Conservation (phyloP, 2,888 invertebrate genomes). For the Heterodera filipjevi region DNA sequence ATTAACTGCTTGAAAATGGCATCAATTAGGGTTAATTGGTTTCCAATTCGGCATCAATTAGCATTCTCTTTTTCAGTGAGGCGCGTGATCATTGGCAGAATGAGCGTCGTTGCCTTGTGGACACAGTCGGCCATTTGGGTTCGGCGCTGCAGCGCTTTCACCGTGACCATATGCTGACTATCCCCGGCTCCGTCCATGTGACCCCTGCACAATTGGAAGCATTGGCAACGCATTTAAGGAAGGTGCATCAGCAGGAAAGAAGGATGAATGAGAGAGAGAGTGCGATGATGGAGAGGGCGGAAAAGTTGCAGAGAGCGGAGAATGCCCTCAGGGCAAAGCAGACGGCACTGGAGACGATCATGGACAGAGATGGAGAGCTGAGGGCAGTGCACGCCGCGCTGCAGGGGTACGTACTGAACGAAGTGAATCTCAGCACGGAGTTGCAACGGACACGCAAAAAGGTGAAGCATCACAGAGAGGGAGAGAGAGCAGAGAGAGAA, state of each 20-base stretch:
- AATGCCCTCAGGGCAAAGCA: constrained; percentile 20
- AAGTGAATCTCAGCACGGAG: constrained; percentile 36
- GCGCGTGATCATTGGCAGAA: constrained; percentile 13
- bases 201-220: constrained; percentile 16
- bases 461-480: constrained; percentile 17
- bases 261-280: constrained; percentile 23
- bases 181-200: constrained; percentile 4
- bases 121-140: constrained; percentile 1
- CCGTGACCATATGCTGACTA: background rate
- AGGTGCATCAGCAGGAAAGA: constrained; percentile 15
- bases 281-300: constrained; percentile 31
- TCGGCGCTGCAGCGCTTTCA: constrained; percentile 22
- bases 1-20: background rate
- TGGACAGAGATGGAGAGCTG: constrained; percentile 40
- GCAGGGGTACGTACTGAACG: constrained; percentile 43
- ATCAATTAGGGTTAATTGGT: background rate
- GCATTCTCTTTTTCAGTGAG: background rate
- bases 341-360: constrained; percentile 32
- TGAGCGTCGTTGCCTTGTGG: constrained; percentile 20
- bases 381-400: constrained; percentile 36
- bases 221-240: constrained; percentile 16
- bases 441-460: constrained; percentile 29
- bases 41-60: no score
- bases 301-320: constrained; percentile 33
- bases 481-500: background rate